phyloP scores from a whole-genome alignment of 2,888 invertebrate genomes.

The Acanthopleura granulata region DNA sequence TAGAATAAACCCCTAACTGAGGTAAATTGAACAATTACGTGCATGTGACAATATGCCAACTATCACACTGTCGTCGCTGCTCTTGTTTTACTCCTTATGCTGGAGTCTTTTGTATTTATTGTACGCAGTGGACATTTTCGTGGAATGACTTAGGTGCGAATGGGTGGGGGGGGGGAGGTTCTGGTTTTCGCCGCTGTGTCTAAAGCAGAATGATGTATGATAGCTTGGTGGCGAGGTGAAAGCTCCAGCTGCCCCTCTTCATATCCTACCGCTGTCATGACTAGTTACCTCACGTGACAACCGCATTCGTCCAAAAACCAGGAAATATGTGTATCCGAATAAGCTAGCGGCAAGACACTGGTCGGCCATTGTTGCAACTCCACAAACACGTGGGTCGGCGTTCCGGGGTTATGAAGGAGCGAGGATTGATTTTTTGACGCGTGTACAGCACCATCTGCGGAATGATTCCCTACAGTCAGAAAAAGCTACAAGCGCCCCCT shows the following conservation, averaged over 20 bases:
- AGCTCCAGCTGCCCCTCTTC: neutral
- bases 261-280: neutral
- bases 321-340: neutral
- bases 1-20: too few relatives aligned
- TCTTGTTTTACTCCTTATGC: too few relatives aligned
- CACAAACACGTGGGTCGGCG: neutral
- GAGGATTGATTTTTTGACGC: neutral
- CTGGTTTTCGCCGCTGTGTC: too few relatives aligned
- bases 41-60: too few relatives aligned
- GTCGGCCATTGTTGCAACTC: neutral
- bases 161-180: too few relatives aligned
- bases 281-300: neutral
- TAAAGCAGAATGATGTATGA: neutral
- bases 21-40: too few relatives aligned
- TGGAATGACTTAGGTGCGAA: too few relatives aligned
- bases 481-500: neutral
- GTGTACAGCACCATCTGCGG: neutral
- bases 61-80: too few relatives aligned
- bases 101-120: too few relatives aligned
- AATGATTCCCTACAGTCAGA: conserved; percentile 1
- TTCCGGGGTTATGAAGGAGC: neutral
- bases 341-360: neutral
- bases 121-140: too few relatives aligned
- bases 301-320: neutral
- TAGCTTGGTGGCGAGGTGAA: neutral